Evolutionary conservation across 1,140 invertebrate genomes (phyloP).

Genomic region (Ridgeia piscesae): DNA sequence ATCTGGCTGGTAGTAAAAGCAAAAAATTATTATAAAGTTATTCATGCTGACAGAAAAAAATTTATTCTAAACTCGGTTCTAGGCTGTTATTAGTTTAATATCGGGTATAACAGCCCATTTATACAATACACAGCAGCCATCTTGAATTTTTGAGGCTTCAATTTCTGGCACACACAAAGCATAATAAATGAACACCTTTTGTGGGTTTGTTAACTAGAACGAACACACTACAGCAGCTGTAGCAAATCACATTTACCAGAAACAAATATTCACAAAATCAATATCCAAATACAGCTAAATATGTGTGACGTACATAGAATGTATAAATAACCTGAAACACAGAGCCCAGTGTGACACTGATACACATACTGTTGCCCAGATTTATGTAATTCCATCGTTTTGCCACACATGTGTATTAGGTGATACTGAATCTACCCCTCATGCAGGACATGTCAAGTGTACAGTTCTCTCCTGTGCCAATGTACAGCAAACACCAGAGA

Average conservation of each 20-base stretch:
- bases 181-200: background rate
- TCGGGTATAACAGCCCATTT: background rate
- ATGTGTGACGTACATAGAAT: no score
- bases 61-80: background rate
- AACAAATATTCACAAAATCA: background rate
- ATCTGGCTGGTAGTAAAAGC: background rate
- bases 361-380: background rate
- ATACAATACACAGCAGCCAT: background rate
- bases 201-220: background rate
- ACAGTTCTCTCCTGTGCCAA: background rate
- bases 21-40: background rate
- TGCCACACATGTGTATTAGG: background rate
- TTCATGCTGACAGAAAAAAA: background rate
- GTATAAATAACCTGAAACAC: background rate
- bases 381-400: background rate
- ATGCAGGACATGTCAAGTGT: background rate
- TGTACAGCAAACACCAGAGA: background rate
- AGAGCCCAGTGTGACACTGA: background rate
- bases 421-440: background rate
- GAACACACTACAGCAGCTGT: background rate
- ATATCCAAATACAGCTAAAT: background rate
- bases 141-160: background rate
- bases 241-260: background rate
- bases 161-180: background rate
- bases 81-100: background rate